phyloP scores from a whole-genome alignment of 2,888 invertebrate species.

The Alsophila aescularia region DNA sequence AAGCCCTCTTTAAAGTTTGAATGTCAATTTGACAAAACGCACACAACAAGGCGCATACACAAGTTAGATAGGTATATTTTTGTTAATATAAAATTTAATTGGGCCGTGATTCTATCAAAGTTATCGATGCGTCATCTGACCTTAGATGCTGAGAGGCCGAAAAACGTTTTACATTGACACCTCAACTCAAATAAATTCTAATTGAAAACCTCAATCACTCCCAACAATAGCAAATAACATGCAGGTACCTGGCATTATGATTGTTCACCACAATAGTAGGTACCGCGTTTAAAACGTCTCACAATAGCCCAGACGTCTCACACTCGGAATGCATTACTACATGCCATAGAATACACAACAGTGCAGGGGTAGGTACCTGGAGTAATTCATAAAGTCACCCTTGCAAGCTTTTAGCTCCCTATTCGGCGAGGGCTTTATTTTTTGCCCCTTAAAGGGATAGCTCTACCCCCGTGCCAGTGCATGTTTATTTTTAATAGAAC shows the following conservation, averaged over 20 bases:
- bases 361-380: constrained; percentile 24
- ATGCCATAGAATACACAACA: constrained; percentile 3
- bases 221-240: neutral
- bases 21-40: no score
- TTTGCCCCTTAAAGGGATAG: constrained; percentile 24
- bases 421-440: constrained; percentile 16
- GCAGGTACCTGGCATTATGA: constrained; percentile 11
- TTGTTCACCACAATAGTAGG: constrained; percentile 5
- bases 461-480: constrained; percentile 13
- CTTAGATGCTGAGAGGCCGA: no score
- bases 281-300: constrained; percentile 10
- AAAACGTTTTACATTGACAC: no score
- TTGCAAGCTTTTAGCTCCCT: constrained; percentile 21
- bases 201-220: neutral
- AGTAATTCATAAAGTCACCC: constrained; percentile 37
- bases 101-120: no score
- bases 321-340: constrained; percentile 13
- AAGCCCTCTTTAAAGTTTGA: no score
- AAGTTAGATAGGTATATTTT: no score
- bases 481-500: constrained; percentile 8
- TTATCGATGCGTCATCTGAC: no score
- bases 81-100: no score
- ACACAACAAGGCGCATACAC: no score
- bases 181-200: no score
- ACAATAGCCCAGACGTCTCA: constrained; percentile 21